Base-by-base conservation (phyloP, 2,888 invertebrate species). In the Noctua janthe region DNA sequence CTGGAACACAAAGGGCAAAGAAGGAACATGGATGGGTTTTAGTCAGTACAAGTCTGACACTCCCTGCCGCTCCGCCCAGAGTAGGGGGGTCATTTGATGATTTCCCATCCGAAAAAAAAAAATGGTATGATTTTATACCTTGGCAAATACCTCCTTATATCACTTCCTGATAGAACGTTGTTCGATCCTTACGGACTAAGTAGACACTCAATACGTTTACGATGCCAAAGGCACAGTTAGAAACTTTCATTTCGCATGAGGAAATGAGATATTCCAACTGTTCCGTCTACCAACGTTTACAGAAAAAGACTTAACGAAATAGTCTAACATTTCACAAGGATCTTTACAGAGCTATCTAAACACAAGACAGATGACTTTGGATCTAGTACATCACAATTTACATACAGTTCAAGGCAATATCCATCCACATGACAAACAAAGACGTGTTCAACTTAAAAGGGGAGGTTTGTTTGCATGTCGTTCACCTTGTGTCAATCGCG, bases 401-500 rank as follows among this genome's bases (percentile, higher is more conserved):
- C 80, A 74, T 81, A 76, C 74, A 71, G 67, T 86, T 80, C 71
- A 86, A 85, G 80, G 83, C 76, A 80, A 86, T 76, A 84, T 78
- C 71, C 69, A 67, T 80, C 15, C 73, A 49, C 23, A 39, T 35
- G 20, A 69, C 83, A 83, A 80, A 86, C 76, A 86, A 80, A 83
- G 84, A 80, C 80, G 59, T 86, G 87, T 85, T 83, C 67, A 79
- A 86, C 81, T 76, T 86, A 77, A 83, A 85, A 86, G 83, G 86
- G 86, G 84, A 86, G 62, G 81, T 82, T 80, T 84, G 86, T 84
- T 82, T 78, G 81, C 76, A 84, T 82, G 82, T 86, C 87, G 72
- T 87, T 87, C 88, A 86, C 86, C 87, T 87, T 81, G 71, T 74
- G 79, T 77, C 80, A 83, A 83, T 86, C 73, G 76, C 72, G 81